Base-by-base conservation (phyloP, 2,113 vertebrate species). In the Thunnus maccoyii region DNA sequence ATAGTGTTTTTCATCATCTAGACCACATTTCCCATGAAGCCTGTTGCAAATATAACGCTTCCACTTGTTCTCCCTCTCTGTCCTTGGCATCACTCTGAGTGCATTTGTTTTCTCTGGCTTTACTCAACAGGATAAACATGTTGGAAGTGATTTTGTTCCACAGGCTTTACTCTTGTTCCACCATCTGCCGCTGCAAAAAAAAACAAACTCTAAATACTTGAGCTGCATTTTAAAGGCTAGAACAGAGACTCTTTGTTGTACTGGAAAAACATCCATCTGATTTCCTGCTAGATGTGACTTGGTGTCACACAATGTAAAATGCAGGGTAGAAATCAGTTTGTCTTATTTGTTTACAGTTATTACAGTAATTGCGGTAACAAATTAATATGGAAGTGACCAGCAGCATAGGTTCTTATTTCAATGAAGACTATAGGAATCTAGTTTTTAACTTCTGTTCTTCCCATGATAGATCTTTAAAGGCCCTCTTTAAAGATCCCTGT, bases 221-320 rank as follows among this genome's bases (percentile, higher is more conserved):
- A 52, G 83, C 70, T 67, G 58, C 22, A 51, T 71, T 50, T 75
- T 50, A 62, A 78, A 76, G 30, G 66, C 27, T 67, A 90, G 51
- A 85, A 82, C 86, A 89, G 48, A n/a, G 77, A 64, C 22, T 82
- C 87, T 82, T 78, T 89, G 87, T 87, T 80, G 80, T 55, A 44
- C 44, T 76, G 62, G 30, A 74, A 54, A 81, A 55, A 72, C 44
- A 84, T 62, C 62, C 61, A 48, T 61, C 56, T 73, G 72, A 86
- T 81, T 83, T 89, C 32, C 65, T 65, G 30, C 50, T 76, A 15
- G 30, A 55, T 75, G 50, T 63, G 52, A 83, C 50, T 65, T 46
- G 25, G 57, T 54, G 30, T 62, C 70, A 30, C 50, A 72, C 73
- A 47, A 65, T 8, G 63, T 22, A 46, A 68, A 82, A 67, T 63